These are phyloP conservation scores for Clistopyga incitator DNA, from an alignment of 2,888 invertebrate species.

Conservation along the genomic window DNA sequence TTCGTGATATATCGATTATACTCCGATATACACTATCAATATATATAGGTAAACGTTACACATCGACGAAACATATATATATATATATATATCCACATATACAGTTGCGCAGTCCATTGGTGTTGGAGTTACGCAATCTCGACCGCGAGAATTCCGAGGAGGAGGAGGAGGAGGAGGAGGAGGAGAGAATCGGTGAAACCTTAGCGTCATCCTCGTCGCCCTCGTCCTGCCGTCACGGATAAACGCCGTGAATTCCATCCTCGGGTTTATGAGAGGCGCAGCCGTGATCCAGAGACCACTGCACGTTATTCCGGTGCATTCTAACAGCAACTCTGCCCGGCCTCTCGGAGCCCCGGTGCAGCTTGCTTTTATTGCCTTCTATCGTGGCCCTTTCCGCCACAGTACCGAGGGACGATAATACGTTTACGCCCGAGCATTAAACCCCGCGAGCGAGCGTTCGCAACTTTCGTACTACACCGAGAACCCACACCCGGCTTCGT, in stretches of 20 bases:
- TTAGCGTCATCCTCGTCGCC: slow-evolving; percentile 36
- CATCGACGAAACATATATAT: background rate
- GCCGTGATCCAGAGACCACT: background rate
- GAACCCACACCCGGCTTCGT: slow-evolving; percentile 9
- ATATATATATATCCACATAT: no score
- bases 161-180: no score
- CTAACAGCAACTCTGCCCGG: slow-evolving; percentile 5
- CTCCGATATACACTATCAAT: background rate
- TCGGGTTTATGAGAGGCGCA: slow-evolving; percentile 49
- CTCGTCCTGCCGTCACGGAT: slow-evolving; percentile 10
- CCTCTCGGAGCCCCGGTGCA: slow-evolving; percentile 1
- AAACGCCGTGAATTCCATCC: slow-evolving; percentile 54
- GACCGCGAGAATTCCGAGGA: slow-evolving; percentile 50
- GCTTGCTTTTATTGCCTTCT: slow-evolving; percentile 52
- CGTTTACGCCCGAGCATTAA: slow-evolving; percentile 59
- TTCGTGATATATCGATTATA: slow-evolving; percentile 57
- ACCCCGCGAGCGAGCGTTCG: slow-evolving; percentile 37
- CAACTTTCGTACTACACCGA: slow-evolving; percentile 49
- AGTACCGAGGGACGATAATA: slow-evolving; percentile 38
- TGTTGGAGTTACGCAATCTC: slow-evolving; percentile 56
- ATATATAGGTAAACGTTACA: background rate
- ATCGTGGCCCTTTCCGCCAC: slow-evolving; percentile 42
- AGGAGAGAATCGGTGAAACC: slow-evolving; percentile 55
- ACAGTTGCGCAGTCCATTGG: background rate
- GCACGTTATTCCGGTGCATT: slow-evolving; percentile 13